Evolutionary conservation across 2,113 vertebrate genomes (phyloP), one percentile per base, ranked within the genome.

Genomic region (Sakesphorus luctuosus): DNA sequence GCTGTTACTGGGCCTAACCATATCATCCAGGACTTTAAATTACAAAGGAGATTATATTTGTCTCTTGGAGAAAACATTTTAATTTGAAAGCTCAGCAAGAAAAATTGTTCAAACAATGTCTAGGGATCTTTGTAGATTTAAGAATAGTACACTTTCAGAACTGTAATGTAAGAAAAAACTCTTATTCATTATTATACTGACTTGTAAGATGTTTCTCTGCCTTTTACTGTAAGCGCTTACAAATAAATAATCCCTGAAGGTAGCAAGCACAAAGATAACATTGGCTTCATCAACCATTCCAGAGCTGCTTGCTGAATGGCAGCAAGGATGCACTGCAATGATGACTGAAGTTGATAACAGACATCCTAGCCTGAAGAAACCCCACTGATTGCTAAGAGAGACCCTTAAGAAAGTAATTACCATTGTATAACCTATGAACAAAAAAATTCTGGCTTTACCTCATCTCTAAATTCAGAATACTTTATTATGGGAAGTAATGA

Each of bases 1-100:
- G 93, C 86, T 96, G 81, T 97, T 97, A 97, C 94, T 97, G 26
- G 94, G 63, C 91, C 86, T 97, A 98, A 98, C 85, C 24, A 83
- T 96, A 97, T 95, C 76, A 97, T 83, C 74, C 74, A 93, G 76
- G 59, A 95, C 90, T 77, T 94, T 92, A 96, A 96, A 88, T 94
- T 95, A 84, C 86, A 91, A 94, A 95, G 63, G 44, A 78, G 49
- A 95, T 97, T 97, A 92, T 73, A 88, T 84, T 94, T 96, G 87
- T 72, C 52, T 78, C 94, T 96, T 84, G 84, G 80, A 89, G 28
- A 97, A 96, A 96, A 84, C 15, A 67, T 80, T 84, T 84, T 58
- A 44, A 87, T 97, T 95, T 88, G 40, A 95, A 97, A 97, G 67
- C 18, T 90, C 38, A 46, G 71, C 4, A 91, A 90, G 89, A 87